Base-by-base conservation (phyloP, 1,140 invertebrate species). In the Physella acuta region DNA sequence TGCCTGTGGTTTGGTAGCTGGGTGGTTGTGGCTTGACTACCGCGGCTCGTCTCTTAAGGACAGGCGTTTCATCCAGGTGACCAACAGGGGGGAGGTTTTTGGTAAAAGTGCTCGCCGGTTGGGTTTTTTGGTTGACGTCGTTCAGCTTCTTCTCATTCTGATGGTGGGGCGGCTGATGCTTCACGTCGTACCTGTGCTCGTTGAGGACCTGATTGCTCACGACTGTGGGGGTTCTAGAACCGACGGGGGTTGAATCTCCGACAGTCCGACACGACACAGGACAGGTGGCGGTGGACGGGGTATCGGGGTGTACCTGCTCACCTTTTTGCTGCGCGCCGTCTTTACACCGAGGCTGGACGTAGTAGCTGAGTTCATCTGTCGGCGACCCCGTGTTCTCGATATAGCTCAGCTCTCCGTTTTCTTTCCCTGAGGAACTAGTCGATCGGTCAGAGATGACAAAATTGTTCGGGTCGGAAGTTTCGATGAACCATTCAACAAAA, bases 401-500 rank as follows among this genome's bases (percentile, higher is more conserved):
- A 20, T 20, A 11, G 8, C 8, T 44, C 8, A 44, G 8, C 20
- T 44, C 39, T 44, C 20, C 39, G 39, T 20, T 8, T 8, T 44
- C 39, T 20, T 60, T 36, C 16, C 34, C 61, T 2, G 61, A 63
- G 3, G 61, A 63, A 30, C 26, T 52, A 28, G 37, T 63, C 5
- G 65, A 59, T 26, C 24, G 4, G 20, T 59, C 65, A 11, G 65
- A 68, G 5, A 11, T 28, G 26, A 68, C 24, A 44, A 58, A 68
- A 30, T 59, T 58, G 28, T 49, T 39, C 5, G 65, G 65, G 28
- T 68, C 55, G 3, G 65, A 68, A 3, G 65, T 68, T 44, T 68
- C 65, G 11, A 68, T 68, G 26, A 68, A 68, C 65, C 65, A 68
- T 39, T 68, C 65, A n/a, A 68, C 65, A 59, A 68, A 68, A 39